Base-by-base conservation (phyloP, 1,140 invertebrate genomes). In the Drosophila pandora region DNA sequence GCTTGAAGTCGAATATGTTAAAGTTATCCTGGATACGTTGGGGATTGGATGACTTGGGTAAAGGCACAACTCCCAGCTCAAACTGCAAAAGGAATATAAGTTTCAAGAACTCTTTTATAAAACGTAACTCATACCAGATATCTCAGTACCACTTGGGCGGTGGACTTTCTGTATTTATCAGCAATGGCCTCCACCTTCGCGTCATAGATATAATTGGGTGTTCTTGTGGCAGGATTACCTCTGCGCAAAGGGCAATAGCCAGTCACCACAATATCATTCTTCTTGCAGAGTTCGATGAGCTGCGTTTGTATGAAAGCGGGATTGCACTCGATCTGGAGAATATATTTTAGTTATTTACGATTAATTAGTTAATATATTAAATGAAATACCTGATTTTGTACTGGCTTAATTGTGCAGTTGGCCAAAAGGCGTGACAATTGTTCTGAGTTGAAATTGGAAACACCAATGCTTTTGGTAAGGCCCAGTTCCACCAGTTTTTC, bases 361-460 rank as follows among this genome's bases (percentile, higher is more conserved):
- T 64, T 2, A 57, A 34, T 48, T 41, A 58, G 8, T 6, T 43
- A 17, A 43, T 17, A 6, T 1, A 21, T 17, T 23, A 57, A 47
- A 48, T 17, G 3, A 25, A 49, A 55, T 17, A 89, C 94, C 94
- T 97, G 96, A 87, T 95, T 94, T 12, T 93, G 94, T 22, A 94
- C 94, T 6, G 96, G 97, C 90, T 95, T 95, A 50, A 97, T 95
- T 65, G 91, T 94, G 30, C 93, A 94, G 25, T 92, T 92, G 17
- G 94, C 92, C 41, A 97, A 71, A 13, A 98, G 91, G 21, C 95
- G 92, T 43, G 94, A 92, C 32, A 97, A 92, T 54, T 98, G 97
- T 76, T 94, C 92, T 34, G 92, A 94, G 85, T 96, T 97, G 90
- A 98, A 98, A 91, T 97, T 98, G 23, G 96, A 97, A 1, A 97